These are phyloP conservation scores for Rhabdomys pumilio DNA, from an alignment of 2,797 vertebrate genomes.

Conservation along the genomic window DNA sequence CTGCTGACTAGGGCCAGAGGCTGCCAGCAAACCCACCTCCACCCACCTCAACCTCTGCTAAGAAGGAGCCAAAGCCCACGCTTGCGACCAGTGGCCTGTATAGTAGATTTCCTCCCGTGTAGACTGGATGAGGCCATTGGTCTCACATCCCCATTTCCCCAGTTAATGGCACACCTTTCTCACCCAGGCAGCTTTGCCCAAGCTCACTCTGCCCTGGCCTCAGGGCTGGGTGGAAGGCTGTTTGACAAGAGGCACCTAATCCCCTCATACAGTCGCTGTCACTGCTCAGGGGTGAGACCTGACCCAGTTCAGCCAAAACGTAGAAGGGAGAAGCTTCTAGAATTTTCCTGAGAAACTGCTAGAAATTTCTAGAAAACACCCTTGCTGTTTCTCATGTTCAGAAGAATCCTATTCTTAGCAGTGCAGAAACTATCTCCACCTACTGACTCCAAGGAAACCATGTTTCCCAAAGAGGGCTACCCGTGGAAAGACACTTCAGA, in stretches of 20 bases:
- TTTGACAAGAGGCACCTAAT: not conserved
- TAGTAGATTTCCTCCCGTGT: not conserved
- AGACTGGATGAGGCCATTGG: not conserved
- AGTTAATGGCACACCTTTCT: not conserved
- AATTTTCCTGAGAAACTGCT: not conserved
- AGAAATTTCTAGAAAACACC: not conserved
- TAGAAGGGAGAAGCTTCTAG: not conserved
- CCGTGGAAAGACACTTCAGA: not conserved
- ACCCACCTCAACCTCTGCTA: not conserved
- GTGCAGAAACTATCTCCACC: not conserved
- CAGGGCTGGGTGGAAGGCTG: not conserved
- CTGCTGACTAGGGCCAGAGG: not conserved
- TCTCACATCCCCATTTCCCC: not conserved
- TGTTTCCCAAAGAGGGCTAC: not conserved
- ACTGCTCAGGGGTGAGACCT: not conserved
- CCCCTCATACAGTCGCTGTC: not conserved
- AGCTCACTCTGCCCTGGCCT: not conserved
- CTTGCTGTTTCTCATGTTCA: not conserved
- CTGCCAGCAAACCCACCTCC: not conserved
- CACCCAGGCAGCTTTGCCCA: not conserved
- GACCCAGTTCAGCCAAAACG: not conserved
- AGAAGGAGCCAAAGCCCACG: not conserved
- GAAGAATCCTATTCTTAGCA: not conserved
- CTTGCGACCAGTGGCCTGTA: not conserved
- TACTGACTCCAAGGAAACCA: not conserved